A percentile compares a stretch with the other conserved stretches of the same genome.
phyloP scores from a whole-genome alignment of 2,113 vertebrate species.

The Gopherus evgoodei region DNA sequence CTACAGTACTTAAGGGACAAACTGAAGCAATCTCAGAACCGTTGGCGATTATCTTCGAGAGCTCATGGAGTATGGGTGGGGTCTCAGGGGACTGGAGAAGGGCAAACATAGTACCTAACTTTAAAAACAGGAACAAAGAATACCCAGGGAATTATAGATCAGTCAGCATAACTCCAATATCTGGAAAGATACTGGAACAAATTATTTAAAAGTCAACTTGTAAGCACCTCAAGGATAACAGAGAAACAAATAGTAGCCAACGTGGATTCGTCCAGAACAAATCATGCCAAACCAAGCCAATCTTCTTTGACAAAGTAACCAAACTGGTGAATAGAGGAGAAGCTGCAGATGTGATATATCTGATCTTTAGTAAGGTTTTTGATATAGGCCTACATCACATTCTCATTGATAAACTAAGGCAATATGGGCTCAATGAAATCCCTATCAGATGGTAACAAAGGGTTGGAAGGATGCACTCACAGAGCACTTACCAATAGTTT shows the following conservation, averaged over 20 bases:
- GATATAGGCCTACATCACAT: too few species aligned
- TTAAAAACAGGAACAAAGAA: not conserved
- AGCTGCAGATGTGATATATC: too few species aligned
- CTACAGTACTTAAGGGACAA: not conserved
- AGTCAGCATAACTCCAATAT: not conserved
- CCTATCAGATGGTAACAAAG: too few species aligned
- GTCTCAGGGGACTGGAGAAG: not conserved
- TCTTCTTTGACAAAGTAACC: too few species aligned
- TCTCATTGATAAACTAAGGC: too few species aligned
- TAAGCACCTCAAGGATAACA: too few species aligned
- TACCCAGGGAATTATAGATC: not conserved
- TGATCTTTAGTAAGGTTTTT: too few species aligned
- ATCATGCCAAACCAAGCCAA: too few species aligned
- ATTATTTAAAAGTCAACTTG: not conserved
- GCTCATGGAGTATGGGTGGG: not conserved
- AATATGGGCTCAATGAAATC: too few species aligned
- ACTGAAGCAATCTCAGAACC: not conserved
- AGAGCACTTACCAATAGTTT: not conserved
- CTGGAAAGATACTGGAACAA: not conserved
- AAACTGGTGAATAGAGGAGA: too few species aligned
- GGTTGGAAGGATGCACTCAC: not conserved
- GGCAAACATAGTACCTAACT: not conserved
- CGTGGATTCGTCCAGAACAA: too few species aligned
- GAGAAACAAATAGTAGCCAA: too few species aligned
- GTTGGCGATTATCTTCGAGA: not conserved